Base-by-base conservation (phyloP, 2,888 invertebrate genomes). In the Lysandra coridon region DNA sequence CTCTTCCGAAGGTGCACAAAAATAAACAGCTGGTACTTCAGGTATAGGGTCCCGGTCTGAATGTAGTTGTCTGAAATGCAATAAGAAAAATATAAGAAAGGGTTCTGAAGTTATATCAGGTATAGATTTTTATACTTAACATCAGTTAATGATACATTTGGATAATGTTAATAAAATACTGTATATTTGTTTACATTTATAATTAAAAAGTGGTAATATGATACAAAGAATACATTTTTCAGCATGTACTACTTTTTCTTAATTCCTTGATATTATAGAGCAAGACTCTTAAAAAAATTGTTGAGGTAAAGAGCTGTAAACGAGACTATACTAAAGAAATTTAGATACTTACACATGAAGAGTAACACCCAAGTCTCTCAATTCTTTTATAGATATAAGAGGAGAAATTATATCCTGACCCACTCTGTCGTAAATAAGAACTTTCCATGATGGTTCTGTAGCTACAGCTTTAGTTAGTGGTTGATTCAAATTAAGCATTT, bases 351-450 rank as follows among this genome's bases (percentile, higher is more conserved):
- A 99, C 98, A 99, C 97, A 95, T 99, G 99, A 81, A 99, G 95
- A 62, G 99, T 99, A 73, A 99, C 98, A 82, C 99, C 99, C 86
- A 98, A 94, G 90, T 99, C 99, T 85, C 99, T 93, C 4, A 99
- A 95, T 87, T 99, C 99, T 90, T 99, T 99, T 30, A 99, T 97
- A 33, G 99, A 98, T 87, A 99, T 96, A 79, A 99, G 92, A 0
- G 99, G 99, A 17, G 99, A 99, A 85, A 99, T 99, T 78, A 99
- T 99, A 89, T 99, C 99, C 93, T 99, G 99, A 4, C 99, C 99
- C 84, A 97, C 96, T 86, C 98, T 96, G 90, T 99, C 99, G 88
- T 99, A 99, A 82, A 99, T 97, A 81, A 99, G 95, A 80, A 99
- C 97, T 95, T 99, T 99, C 99, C 99, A 99, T 17, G 97, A 97